A percentile compares a stretch with the other conserved stretches of the same genome.
phyloP scores from a whole-genome alignment of 1,140 invertebrate species.

The Drosophila equinoxialis region DNA sequence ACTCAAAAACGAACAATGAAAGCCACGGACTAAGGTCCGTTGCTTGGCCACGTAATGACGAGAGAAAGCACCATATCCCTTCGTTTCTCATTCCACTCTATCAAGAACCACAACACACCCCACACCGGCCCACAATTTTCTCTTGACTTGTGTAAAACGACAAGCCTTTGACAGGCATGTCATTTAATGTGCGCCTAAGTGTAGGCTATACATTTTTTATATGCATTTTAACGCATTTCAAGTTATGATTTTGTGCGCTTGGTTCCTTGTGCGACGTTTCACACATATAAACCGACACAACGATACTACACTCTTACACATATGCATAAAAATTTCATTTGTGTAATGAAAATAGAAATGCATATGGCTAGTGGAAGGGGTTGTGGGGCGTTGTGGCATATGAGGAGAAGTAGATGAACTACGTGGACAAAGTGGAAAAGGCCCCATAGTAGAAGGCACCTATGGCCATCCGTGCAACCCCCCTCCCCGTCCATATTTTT shows the following conservation, averaged over 20 bases:
- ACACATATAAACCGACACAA: slow-evolving; percentile 23
- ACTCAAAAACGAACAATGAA: slow-evolving; percentile 8
- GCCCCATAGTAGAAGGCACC: neutral
- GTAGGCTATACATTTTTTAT: slow-evolving; percentile 77
- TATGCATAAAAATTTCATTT: slow-evolving; percentile 55
- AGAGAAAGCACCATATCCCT: slow-evolving; percentile 25
- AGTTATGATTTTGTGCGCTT: slow-evolving; percentile 66
- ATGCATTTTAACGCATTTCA: slow-evolving; percentile 80
- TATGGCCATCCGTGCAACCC: too few species aligned
- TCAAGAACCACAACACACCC: neutral
- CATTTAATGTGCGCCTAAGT: slow-evolving; percentile 78
- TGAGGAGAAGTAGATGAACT: neutral
- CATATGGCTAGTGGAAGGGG: slow-evolving; percentile 18
- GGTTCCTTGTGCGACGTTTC: slow-evolving; percentile 6
- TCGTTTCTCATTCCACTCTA: neutral
- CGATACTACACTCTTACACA: slow-evolving; percentile 23
- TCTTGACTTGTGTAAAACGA: slow-evolving; percentile 9
- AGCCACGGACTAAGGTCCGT: neutral
- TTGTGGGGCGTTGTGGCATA: neutral
- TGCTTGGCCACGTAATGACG: slow-evolving; percentile 55
- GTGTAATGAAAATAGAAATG: slow-evolving; percentile 58
- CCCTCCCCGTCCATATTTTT: too few species aligned
- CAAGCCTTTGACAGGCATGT: slow-evolving; percentile 71
- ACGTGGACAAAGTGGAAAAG: neutral
- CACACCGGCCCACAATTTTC: neutral